A percentile compares a stretch with the other conserved stretches of the same genome.
Conservation (phyloP, 2,113 vertebrate species). For the Aspiorhynchus laticeps region DNA sequence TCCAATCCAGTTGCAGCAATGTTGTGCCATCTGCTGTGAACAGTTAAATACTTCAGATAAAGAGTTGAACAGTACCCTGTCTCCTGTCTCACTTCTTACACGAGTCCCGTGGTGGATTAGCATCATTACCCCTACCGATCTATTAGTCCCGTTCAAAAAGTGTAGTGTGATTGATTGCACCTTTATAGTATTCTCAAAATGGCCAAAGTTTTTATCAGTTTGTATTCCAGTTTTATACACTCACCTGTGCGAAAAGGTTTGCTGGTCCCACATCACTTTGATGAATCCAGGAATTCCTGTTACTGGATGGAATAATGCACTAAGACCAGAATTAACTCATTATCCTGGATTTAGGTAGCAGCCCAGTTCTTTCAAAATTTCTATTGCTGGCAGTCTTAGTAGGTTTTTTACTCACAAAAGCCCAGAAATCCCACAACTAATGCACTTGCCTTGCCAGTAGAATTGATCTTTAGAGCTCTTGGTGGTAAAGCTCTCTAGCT, state of each 20-base stretch:
- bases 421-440: background rate
- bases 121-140: too few relatives aligned
- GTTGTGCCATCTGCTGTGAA: too few relatives aligned
- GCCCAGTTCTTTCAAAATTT: background rate
- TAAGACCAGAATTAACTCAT: background rate
- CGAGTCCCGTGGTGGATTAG: too few relatives aligned
- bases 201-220: background rate
- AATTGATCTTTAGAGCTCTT: slow-evolving; percentile 23
- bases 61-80: too few relatives aligned
- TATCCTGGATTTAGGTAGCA: background rate
- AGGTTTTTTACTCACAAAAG: background rate
- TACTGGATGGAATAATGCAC: slow-evolving; percentile 8
- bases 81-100: too few relatives aligned
- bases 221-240: background rate
- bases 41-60: too few relatives aligned
- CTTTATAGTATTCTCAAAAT: background rate
- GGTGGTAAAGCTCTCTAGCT: slow-evolving; percentile 15
- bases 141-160: too few relatives aligned
- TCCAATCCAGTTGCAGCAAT: too few relatives aligned
- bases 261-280: background rate
- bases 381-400: background rate
- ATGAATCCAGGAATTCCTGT: background rate
- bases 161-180: too few relatives aligned
- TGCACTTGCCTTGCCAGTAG: slow-evolving; percentile 11
- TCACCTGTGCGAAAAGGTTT: background rate